phyloP scores from a whole-genome alignment of 2,888 invertebrate species.

The Cerceris ruficornis region DNA sequence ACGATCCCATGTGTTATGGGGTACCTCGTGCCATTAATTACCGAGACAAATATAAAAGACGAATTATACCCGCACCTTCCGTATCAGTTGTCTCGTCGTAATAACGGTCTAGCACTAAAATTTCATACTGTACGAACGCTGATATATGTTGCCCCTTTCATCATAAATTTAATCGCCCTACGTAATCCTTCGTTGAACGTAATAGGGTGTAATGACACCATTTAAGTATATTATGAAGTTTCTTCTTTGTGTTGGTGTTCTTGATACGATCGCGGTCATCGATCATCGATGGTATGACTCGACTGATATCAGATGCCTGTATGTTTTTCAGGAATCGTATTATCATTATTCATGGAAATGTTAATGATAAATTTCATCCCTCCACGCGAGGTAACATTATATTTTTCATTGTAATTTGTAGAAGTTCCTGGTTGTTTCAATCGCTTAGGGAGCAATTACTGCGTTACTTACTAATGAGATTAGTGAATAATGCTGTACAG shows the following conservation, averaged over 20 bases:
- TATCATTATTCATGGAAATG: no score
- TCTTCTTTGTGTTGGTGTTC: background rate
- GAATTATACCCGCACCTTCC: constrained; percentile 50
- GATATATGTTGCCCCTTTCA: constrained; percentile 44
- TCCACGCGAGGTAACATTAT: no score
- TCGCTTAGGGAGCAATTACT: no score
- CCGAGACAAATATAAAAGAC: constrained; percentile 55
- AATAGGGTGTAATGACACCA: background rate
- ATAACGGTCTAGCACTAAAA: constrained; percentile 42
- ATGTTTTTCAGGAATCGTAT: no score
- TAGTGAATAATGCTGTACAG: no score
- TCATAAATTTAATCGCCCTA: background rate
- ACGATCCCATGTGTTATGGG: constrained; percentile 39
- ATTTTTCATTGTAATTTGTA: no score
- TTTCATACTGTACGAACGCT: constrained; percentile 37
- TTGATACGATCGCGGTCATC: background rate
- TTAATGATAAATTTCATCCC: no score
- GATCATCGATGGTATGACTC: no score
- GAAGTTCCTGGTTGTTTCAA: no score
- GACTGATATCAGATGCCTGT: no score
- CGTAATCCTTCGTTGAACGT: background rate
- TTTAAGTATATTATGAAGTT: no score
- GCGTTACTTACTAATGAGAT: no score
- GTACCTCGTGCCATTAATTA: constrained; percentile 54
- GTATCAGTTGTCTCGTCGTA: constrained; percentile 42